Conservation (phyloP, 2,113 vertebrate genomes). For the Marmota monax region DNA sequence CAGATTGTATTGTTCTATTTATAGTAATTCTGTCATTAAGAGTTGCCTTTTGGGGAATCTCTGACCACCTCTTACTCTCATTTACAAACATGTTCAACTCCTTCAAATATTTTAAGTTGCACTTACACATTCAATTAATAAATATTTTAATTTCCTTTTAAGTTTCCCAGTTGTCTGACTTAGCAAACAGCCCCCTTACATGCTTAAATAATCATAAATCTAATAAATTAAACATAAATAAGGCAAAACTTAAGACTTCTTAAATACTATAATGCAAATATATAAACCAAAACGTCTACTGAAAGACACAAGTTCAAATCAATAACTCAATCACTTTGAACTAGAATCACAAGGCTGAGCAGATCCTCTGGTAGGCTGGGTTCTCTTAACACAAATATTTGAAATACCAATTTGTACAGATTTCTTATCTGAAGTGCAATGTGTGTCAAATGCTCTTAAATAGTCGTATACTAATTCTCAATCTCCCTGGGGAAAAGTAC, state of each 20-base stretch:
- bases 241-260: background rate
- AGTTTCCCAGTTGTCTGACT: background rate
- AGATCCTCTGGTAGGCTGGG: background rate
- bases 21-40: conserved; percentile 23
- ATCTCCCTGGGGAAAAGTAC: background rate
- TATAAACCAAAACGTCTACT: conserved; percentile 4
- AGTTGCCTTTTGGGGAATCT: conserved; percentile 22
- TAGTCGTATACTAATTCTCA: background rate
- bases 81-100: conserved; percentile 37
- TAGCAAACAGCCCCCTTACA: background rate
- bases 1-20: conserved; percentile 18
- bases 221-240: conserved; percentile 28
- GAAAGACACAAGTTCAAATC: conserved; percentile 26
- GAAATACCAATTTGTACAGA: background rate
- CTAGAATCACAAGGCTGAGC: background rate
- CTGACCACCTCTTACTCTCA: conserved; percentile 21
- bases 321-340: background rate
- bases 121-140: conserved; percentile 54
- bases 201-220: background rate
- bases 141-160: conserved; percentile 34
- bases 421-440: background rate
- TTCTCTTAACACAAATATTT: background rate
- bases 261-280: background rate
- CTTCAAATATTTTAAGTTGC: conserved; percentile 54
- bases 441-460: background rate